phyloP scores from a whole-genome alignment of 2,113 vertebrate species.

The Bubalus kerabau region DNA sequence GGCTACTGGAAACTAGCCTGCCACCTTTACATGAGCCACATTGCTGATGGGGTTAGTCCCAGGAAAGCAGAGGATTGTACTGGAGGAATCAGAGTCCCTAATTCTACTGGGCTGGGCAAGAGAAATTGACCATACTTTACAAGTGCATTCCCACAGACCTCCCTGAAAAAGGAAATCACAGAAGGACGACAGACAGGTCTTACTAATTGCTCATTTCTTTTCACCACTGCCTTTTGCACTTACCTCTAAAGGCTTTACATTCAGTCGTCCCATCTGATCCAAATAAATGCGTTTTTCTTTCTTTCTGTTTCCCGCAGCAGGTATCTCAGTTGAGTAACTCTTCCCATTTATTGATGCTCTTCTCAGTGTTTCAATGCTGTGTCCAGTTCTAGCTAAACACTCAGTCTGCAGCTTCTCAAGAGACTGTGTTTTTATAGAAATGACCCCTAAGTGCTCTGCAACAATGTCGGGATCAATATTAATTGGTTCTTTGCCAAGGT shows the following conservation, averaged over 20 bases:
- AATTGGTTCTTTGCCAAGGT: not conserved
- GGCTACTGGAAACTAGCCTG: not conserved
- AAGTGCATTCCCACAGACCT: not conserved
- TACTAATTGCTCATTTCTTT: not conserved
- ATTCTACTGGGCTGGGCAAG: not conserved
- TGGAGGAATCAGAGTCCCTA: not conserved
- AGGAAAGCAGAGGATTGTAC: not conserved
- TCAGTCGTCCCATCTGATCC: slow-evolving; percentile 18
- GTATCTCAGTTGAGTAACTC: not conserved
- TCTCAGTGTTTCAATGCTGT: slow-evolving; percentile 40
- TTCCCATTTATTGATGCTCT: not conserved
- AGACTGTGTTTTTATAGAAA: slow-evolving; percentile 62
- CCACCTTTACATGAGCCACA: not conserved
- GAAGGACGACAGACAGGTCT: not conserved
- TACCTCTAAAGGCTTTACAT: slow-evolving; percentile 54
- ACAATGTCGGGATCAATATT: slow-evolving; percentile 41
- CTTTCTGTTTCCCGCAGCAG: not conserved
- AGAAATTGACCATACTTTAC: not conserved
- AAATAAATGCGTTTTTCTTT: slow-evolving; percentile 32
- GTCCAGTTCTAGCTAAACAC: slow-evolving; percentile 10
- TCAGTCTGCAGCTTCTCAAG: slow-evolving; percentile 38
- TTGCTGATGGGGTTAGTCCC: not conserved
- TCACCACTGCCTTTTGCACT: not conserved
- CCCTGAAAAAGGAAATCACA: not conserved
- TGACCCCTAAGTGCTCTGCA: slow-evolving; percentile 55